These are phyloP conservation scores for Psophia crepitans DNA, from an alignment of 2,113 vertebrate species.

Conservation along the genomic window DNA sequence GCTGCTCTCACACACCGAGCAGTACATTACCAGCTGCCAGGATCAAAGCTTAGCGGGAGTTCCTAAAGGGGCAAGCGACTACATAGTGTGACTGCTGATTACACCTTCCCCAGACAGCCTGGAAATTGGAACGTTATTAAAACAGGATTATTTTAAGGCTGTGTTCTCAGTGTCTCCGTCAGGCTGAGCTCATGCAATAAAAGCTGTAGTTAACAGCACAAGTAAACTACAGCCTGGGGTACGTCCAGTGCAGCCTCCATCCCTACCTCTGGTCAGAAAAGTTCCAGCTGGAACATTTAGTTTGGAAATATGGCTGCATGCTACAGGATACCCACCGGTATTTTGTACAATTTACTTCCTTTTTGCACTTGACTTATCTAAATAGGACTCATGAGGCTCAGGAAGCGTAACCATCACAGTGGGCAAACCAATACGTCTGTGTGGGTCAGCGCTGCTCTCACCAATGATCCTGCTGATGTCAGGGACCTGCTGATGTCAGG, in stretches of 20 bases:
- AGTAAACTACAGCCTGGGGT: neutral
- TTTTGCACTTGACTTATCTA: neutral
- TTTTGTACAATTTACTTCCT: neutral
- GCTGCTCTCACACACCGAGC: neutral
- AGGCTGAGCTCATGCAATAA: neutral
- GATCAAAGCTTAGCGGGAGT: conserved; percentile 4
- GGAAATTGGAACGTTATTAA: neutral
- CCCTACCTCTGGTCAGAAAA: neutral
- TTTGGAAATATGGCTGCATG: neutral
- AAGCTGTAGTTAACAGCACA: neutral
- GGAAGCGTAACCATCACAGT: fast-evolving
- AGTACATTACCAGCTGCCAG: neutral
- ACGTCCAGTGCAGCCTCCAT: fast-evolving
- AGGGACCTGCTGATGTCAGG: neutral
- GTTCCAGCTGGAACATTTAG: neutral
- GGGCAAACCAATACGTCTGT: neutral
- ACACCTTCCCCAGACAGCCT: neutral
- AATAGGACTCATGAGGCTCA: neutral
- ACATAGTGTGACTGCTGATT: conserved; percentile 4
- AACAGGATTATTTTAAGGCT: conserved; percentile 31
- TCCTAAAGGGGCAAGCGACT: neutral
- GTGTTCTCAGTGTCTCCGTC: neutral
- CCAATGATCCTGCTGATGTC: neutral
- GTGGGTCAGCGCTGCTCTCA: neutral
- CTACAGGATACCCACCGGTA: neutral